Evolutionary conservation across 2,888 invertebrate genomes (phyloP).

Genomic region (Sinopyrophorus schimmeli): DNA sequence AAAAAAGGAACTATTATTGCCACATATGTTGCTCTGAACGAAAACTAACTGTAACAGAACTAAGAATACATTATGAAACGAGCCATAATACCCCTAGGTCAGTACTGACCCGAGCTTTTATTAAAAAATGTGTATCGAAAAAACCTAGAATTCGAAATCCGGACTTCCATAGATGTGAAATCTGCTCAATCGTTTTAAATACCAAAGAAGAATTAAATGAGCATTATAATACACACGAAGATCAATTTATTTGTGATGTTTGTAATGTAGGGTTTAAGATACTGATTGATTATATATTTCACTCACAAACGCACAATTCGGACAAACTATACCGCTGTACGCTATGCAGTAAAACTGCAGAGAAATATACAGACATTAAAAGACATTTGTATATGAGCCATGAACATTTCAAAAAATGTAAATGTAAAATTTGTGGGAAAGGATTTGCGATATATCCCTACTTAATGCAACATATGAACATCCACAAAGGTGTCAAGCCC

Average conservation of each 20-base stretch:
- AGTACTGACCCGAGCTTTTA: too few species aligned
- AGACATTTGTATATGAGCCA: slow-evolving; percentile 2
- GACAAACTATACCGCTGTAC: slow-evolving; percentile 8
- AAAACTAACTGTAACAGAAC: too few species aligned
- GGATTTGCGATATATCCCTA: too few species aligned
- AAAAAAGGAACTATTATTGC: too few species aligned
- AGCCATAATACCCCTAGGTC: too few species aligned
- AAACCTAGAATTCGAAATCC: too few species aligned
- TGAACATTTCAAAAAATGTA: slow-evolving; percentile 5
- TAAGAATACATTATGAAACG: too few species aligned
- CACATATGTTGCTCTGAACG: too few species aligned
- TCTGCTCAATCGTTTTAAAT: slow-evolving; percentile 10
- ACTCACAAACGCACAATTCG: slow-evolving; percentile 3
- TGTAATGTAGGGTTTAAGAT: slow-evolving; percentile 3
- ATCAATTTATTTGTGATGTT: slow-evolving; percentile 5
- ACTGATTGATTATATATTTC: slow-evolving; percentile 3
- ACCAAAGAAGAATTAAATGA: not conserved
- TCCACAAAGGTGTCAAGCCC: too few species aligned
- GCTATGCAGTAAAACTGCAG: slow-evolving; percentile 10
- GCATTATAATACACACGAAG: slow-evolving; percentile 11
- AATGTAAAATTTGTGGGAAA: slow-evolving; percentile 4
- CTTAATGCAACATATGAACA: too few species aligned
- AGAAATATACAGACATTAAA: not conserved
- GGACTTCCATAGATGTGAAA: slow-evolving; percentile 21
- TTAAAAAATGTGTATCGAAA: too few species aligned